These are phyloP conservation scores for Himalopsyche tibetana DNA, from an alignment of 2,888 invertebrate species.

Conservation along the genomic window DNA sequence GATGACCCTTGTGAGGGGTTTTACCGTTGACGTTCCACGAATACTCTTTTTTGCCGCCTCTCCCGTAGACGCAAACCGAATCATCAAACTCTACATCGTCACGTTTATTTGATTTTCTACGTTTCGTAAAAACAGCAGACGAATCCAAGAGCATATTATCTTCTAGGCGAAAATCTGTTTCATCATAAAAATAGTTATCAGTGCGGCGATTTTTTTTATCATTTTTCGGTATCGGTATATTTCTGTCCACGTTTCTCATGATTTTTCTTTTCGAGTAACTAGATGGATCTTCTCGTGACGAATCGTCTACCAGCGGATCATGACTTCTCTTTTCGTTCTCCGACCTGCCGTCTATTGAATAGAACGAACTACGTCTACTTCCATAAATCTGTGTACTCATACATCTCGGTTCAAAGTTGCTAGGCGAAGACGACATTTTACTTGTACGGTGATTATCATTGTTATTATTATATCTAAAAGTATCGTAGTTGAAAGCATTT, in stretches of 20 bases:
- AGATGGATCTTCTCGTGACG: slow-evolving; percentile 74
- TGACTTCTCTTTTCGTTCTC: slow-evolving; percentile 72
- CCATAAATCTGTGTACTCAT: slow-evolving; percentile 69
- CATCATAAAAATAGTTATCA: slow-evolving; percentile 76
- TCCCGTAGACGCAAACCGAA: slow-evolving; percentile 62
- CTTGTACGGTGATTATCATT: slow-evolving; percentile 66
- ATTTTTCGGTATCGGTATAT: slow-evolving; percentile 68
- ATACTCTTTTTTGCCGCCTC: slow-evolving; percentile 59
- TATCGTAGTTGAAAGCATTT: slow-evolving; percentile 67
- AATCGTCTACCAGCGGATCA: slow-evolving; percentile 75
- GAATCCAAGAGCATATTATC: slow-evolving; percentile 76
- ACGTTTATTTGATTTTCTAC: slow-evolving; percentile 56
- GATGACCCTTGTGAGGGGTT: slow-evolving; percentile 69
- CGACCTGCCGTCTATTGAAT: slow-evolving; percentile 72
- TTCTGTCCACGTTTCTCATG: slow-evolving; percentile 74
- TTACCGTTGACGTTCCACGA: slow-evolving; percentile 56
- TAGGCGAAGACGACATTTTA: slow-evolving; percentile 58
- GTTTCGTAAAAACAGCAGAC: slow-evolving; percentile 68
- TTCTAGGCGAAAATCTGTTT: slow-evolving; percentile 74
- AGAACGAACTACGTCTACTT: slow-evolving; percentile 73
- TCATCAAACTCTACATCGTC: slow-evolving; percentile 57
- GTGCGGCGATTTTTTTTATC: slow-evolving; percentile 66
- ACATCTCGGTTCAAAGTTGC: slow-evolving; percentile 68
- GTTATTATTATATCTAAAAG: slow-evolving; percentile 71
- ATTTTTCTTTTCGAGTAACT: slow-evolving; percentile 75